A percentile compares a stretch with the other conserved stretches of the same genome.
These are phyloP conservation scores for Loripinus fragilis DNA, from an alignment of 2,888 invertebrate genomes.

Conservation along the genomic window DNA sequence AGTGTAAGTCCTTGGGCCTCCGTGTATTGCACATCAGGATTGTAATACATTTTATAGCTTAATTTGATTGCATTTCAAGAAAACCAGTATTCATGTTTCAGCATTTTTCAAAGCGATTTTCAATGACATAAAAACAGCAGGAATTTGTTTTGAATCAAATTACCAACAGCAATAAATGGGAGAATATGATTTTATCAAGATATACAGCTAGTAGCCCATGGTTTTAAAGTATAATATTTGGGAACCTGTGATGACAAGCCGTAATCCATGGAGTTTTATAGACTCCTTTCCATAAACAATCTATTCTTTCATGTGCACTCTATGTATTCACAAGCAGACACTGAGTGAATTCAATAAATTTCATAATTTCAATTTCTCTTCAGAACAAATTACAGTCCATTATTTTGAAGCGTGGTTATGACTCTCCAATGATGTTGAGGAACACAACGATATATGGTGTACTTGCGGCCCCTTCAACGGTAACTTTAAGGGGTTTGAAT, in stretches of 20 bases:
- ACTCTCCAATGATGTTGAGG: conserved; percentile 51
- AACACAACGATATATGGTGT: conserved; percentile 63
- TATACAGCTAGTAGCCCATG: background rate
- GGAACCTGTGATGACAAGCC: background rate
- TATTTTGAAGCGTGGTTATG: conserved; percentile 3
- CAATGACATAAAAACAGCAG: too few relatives aligned
- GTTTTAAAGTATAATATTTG: background rate
- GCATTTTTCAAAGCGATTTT: too few relatives aligned
- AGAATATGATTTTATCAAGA: too few relatives aligned
- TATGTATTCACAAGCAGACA: background rate
- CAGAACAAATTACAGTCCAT: conserved; percentile 30
- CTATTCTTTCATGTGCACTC: background rate
- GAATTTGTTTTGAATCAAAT: too few relatives aligned
- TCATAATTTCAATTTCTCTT: conserved; percentile 1
- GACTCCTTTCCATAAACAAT: background rate
- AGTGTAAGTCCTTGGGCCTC: too few relatives aligned
- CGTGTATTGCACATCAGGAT: too few relatives aligned
- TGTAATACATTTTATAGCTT: too few relatives aligned
- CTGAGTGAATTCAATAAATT: background rate
- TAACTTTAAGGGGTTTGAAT: conserved; percentile 37
- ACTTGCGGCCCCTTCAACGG: conserved; percentile 34
- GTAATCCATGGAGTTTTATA: background rate
- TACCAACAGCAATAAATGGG: too few relatives aligned
- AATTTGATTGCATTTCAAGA: too few relatives aligned
- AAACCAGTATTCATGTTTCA: too few relatives aligned